Evolutionary conservation across 2,888 invertebrate genomes (phyloP), one percentile per base, ranked within the genome.

Genomic region (Lordiphosa andalusiaca): DNA sequence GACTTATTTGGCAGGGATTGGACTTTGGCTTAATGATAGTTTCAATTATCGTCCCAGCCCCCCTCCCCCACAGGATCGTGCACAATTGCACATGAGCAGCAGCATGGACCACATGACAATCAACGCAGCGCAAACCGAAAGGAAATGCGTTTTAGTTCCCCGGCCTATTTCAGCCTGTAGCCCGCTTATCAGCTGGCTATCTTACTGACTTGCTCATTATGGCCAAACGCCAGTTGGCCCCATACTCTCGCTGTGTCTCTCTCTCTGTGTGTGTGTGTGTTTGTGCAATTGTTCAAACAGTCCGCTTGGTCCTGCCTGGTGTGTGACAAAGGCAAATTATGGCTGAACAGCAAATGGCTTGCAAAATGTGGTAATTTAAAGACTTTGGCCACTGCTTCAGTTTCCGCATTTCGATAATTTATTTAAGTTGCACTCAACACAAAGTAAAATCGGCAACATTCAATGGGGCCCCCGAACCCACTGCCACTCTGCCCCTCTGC

Each of bases 21-120:
- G 54, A 50, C 39, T 30, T 65, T 61, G 69, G 71, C 84, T 82
- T 84, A 84, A 84, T 84, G 84, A 77, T 71, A 67, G 66, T 77
- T 82, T 84, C 78, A 82, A 77, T 84, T 77, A 84, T 77, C 69
- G 71, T 57, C 69, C 63, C 57, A 60, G 65, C 61, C 51, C 69
- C 65, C 16, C n/a, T n/a, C n/a, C n/a, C n/a, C n/a, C n/a, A n/a
- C n/a, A 53, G 49, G 50, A 25, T 51, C 44, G 53, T 58, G 68
- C 54, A 41, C 60, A 61, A 44, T 44, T 51, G 51, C 66, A 67
- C 66, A 66, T 66, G 68, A 51, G 67, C 37, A 16, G n/a, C n/a
- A n/a, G n/a, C 68, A 36, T 25, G 47, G 39, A 53, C 56, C 67
- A 46, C 67, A 53, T 46, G 57, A 59, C 50, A 53, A 47, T 52